phyloP scores from a whole-genome alignment of 1,140 invertebrate species.

The Archivesica marissinica region DNA sequence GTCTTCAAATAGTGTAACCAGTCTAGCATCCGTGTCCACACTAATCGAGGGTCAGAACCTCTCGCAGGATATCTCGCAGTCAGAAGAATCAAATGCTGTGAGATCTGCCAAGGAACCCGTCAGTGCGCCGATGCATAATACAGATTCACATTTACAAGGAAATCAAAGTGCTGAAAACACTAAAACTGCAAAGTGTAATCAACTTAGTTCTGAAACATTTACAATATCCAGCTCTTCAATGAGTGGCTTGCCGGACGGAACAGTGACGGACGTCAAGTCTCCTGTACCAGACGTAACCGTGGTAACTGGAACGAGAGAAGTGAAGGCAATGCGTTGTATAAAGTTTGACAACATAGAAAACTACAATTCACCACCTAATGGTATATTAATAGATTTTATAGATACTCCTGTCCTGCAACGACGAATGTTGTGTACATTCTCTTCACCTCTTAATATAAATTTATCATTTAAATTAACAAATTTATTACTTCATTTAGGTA shows the following conservation, averaged over 20 bases:
- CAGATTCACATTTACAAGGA: neutral
- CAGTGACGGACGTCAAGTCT: slow-evolving; percentile 20
- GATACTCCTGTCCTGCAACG: too few relatives aligned
- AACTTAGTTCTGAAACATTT: neutral
- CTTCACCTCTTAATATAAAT: neutral
- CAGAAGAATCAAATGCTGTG: neutral
- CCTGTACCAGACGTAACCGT: neutral
- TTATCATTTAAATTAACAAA: too few relatives aligned
- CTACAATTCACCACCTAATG: slow-evolving; percentile 1
- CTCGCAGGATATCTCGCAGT: slow-evolving; percentile 39
- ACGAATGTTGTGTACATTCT: neutral
- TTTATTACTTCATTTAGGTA: too few relatives aligned
- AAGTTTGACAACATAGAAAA: slow-evolving; percentile 33
- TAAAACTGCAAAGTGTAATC: neutral
- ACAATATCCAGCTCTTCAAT: neutral
- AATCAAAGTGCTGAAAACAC: neutral
- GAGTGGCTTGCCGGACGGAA: neutral
- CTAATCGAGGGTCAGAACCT: slow-evolving; percentile 55
- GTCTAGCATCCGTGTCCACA: slow-evolving; percentile 56
- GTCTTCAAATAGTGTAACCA: slow-evolving; percentile 48
- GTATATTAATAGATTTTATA: neutral
- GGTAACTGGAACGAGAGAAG: neutral
- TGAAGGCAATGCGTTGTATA: slow-evolving; percentile 21
- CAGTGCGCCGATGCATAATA: neutral
- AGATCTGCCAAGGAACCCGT: neutral